These are phyloP conservation scores for Marcusenius ussheri DNA, from an alignment of 2,113 vertebrate species.

Conservation along the genomic window DNA sequence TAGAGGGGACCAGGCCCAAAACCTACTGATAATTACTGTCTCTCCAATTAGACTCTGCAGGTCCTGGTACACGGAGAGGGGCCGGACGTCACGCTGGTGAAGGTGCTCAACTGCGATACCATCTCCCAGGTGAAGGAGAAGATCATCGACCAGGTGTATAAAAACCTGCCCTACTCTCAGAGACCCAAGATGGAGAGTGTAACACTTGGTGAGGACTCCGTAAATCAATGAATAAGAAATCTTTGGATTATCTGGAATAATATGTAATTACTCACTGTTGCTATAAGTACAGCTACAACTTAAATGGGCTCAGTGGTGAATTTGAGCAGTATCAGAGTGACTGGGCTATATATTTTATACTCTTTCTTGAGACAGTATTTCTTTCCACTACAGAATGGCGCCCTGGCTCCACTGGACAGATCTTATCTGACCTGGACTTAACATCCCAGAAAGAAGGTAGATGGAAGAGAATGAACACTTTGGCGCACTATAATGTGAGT, in stretches of 20 bases:
- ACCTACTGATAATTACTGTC: background rate
- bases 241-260: background rate
- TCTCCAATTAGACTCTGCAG: constrained; percentile 73
- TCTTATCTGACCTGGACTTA: constrained; percentile 90
- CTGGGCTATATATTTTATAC: background rate
- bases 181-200: constrained; percentile 84
- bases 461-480: constrained; percentile 87
- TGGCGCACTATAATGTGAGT: constrained; percentile 95
- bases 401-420: constrained; percentile 92
- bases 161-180: constrained; percentile 80
- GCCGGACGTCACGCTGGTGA: constrained; percentile 74
- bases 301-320: background rate
- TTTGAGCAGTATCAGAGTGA: background rate
- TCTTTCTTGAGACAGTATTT: background rate
- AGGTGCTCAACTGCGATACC: constrained; percentile 92
- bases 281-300: background rate
- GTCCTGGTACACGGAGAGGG: constrained; percentile 87
- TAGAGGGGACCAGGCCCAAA: background rate
- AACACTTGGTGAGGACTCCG: constrained; percentile 70
- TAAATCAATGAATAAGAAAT: background rate
- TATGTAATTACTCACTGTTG: background rate
- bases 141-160: constrained; percentile 93
- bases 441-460: constrained; percentile 93
- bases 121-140: constrained; percentile 97
- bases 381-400: constrained; percentile 78